Conservation (phyloP, 2,113 vertebrate species). For the Poicephalus gulielmi region DNA sequence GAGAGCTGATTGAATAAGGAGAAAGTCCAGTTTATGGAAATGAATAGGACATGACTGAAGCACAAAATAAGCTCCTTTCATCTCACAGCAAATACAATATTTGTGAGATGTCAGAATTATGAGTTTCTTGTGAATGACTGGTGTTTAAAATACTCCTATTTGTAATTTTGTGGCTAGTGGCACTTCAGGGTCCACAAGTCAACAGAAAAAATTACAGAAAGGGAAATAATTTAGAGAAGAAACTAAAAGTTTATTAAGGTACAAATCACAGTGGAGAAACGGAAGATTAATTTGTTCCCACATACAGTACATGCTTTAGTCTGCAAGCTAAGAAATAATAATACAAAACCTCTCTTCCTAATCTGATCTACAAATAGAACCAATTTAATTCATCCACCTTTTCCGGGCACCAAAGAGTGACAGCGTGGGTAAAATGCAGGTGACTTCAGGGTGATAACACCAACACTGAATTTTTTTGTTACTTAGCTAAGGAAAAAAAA, state of each 20-base stretch:
- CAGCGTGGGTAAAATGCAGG: neutral
- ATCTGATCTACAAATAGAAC: neutral
- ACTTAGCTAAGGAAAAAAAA: neutral
- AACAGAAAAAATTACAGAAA: conserved; percentile 3
- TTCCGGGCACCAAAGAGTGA: neutral
- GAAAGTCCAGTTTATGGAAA: neutral
- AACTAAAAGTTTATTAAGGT: conserved; percentile 2
- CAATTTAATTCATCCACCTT: neutral
- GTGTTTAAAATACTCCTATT: conserved; percentile 2
- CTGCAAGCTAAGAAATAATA: neutral
- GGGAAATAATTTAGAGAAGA: neutral
- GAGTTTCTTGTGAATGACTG: neutral
- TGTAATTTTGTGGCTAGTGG: neutral
- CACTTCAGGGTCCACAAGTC: neutral
- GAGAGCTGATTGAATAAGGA: neutral
- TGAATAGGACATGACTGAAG: conserved; percentile 20
- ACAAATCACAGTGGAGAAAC: neutral
- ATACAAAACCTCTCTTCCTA: neutral
- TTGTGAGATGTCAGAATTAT: neutral
- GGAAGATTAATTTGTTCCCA: neutral
- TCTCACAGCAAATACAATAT: neutral
- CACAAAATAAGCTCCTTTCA: conserved; percentile 19
- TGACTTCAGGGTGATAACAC: neutral
- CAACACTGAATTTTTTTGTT: neutral
- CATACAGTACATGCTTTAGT: neutral